These are phyloP conservation scores for Sardina pilchardus DNA, from an alignment of 2,113 vertebrate genomes.

Conservation along the genomic window DNA sequence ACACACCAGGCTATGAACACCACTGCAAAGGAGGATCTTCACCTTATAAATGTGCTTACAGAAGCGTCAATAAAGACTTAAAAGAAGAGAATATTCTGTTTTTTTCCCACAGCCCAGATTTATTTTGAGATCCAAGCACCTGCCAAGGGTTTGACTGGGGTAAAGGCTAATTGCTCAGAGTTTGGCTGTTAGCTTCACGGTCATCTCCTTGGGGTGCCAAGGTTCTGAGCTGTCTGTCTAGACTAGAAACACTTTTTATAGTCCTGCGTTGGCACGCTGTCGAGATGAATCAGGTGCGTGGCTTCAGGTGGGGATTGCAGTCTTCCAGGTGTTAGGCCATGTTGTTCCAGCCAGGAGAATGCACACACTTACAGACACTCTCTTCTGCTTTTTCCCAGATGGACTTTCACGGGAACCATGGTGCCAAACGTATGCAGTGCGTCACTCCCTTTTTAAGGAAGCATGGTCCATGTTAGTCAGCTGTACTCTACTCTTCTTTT, in stretches of 20 bases:
- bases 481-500: neutral
- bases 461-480: neutral
- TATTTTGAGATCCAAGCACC: neutral
- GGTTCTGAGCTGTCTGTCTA: neutral
- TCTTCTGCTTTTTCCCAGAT: neutral
- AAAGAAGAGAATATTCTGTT: neutral
- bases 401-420: neutral
- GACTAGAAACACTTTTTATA: neutral
- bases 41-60: neutral
- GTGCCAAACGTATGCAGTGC: neutral
- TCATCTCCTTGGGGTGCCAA: conserved; percentile 8
- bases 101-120: neutral
- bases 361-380: no score
- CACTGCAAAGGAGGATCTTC: neutral
- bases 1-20: neutral
- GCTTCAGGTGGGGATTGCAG: neutral
- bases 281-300: neutral
- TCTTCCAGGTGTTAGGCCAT: neutral
- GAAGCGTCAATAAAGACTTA: neutral
- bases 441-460: neutral
- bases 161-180: neutral
- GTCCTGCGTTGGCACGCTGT: neutral
- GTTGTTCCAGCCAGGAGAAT: neutral
- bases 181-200: neutral
- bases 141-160: neutral